These are phyloP conservation scores for Bombycilla garrulus DNA, from an alignment of 2,113 vertebrate species.

Conservation along the genomic window DNA sequence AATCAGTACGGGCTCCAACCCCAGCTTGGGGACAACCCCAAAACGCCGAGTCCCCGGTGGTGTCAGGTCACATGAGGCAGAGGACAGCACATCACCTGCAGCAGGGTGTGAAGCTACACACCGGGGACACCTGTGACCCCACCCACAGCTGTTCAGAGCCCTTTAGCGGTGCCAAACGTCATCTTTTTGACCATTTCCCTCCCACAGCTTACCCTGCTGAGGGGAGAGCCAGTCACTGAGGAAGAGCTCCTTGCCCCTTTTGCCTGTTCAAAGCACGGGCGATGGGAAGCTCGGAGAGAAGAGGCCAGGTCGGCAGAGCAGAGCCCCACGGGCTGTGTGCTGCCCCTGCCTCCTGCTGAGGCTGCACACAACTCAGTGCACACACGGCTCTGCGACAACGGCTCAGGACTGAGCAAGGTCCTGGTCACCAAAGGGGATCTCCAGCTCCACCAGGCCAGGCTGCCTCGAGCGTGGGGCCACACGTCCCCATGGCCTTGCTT, in stretches of 20 bases:
- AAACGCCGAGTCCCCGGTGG: accelerated
- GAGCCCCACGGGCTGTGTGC: accelerated
- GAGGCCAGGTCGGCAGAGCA: not conserved
- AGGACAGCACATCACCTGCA: accelerated
- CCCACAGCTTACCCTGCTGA: not conserved
- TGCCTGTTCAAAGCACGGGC: accelerated
- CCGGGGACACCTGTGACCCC: not conserved
- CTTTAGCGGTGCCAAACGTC: accelerated
- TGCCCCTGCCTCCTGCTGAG: accelerated
- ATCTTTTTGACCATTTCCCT: not conserved
- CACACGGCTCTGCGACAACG: accelerated
- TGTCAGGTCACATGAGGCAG: not conserved
- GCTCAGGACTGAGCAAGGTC: not conserved
- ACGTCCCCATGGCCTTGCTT: not conserved
- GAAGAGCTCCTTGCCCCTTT: not conserved
- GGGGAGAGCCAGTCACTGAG: accelerated
- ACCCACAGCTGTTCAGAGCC: not conserved
- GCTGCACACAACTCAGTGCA: not conserved
- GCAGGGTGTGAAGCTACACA: not conserved
- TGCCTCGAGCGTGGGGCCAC: accelerated
- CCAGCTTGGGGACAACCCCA: not conserved
- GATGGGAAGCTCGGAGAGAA: accelerated
- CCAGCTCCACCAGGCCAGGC: not conserved
- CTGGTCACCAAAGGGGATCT: not conserved
- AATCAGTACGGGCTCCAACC: not conserved